Conservation (phyloP, 2,797 vertebrate species). For the Octomys mimax region DNA sequence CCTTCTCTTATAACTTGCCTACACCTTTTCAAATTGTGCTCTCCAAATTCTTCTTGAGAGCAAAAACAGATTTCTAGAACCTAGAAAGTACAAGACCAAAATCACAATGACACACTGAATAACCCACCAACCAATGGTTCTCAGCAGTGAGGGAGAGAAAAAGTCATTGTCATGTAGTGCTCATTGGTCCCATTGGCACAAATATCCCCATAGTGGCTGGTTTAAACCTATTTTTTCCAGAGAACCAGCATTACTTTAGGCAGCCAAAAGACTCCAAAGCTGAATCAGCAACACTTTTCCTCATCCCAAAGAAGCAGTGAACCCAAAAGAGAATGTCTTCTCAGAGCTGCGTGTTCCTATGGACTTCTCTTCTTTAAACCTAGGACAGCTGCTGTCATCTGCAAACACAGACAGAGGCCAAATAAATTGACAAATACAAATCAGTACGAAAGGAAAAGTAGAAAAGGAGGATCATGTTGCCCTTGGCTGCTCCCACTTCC, state of each 20-base stretch:
- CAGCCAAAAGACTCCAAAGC: neutral
- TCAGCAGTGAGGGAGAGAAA: neutral
- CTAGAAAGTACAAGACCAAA: conserved; percentile 22
- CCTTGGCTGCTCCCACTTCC: neutral
- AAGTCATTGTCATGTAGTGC: neutral
- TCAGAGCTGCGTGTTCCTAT: neutral
- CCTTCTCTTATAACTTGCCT: neutral
- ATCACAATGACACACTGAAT: neutral
- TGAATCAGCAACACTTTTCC: neutral
- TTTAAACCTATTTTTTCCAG: neutral
- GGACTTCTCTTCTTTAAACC: conserved; percentile 18
- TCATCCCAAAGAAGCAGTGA: neutral
- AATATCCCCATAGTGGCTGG: neutral
- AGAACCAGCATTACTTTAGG: neutral
- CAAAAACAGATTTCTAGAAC: neutral
- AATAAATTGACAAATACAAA: neutral
- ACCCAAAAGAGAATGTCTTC: neutral
- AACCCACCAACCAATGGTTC: neutral
- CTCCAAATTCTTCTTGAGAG: conserved; percentile 23
- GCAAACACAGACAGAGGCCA: neutral
- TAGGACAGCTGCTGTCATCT: neutral
- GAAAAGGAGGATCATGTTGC: neutral
- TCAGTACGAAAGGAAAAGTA: neutral
- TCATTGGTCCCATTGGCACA: neutral
- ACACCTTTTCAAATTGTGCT: neutral